These are phyloP conservation scores for Chondrilla cf. caribensis DNA, from an alignment of 37 sponge, comb jelly and placozoan genomes.

Conservation along the genomic window DNA sequence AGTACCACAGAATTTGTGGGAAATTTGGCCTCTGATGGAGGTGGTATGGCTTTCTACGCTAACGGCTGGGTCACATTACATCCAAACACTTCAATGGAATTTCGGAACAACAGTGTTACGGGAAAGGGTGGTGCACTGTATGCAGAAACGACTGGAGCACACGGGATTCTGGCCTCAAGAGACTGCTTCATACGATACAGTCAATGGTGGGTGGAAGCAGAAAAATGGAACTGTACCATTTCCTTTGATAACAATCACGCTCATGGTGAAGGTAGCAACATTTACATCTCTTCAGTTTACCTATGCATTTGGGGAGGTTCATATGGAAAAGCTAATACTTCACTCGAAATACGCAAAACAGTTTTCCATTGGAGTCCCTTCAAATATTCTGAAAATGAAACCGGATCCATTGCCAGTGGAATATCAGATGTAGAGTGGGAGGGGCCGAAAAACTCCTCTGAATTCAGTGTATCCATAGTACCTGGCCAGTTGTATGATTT, in stretches of 20 bases:
- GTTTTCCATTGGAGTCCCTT: background rate
- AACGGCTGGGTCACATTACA: background rate
- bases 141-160: background rate
- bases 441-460: too few species aligned
- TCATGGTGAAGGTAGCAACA: background rate
- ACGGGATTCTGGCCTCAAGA: background rate
- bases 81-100: background rate
- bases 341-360: background rate
- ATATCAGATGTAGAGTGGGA: too few species aligned
- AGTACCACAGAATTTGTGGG: background rate
- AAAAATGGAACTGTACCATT: background rate
- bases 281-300: background rate
- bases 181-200: background rate
- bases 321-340: background rate
- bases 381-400: too few species aligned
- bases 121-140: slow-evolving; percentile 7
- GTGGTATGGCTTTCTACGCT: background rate
- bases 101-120: background rate
- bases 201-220: background rate
- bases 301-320: slow-evolving; percentile 11
- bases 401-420: too few species aligned
- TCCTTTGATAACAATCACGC: background rate
- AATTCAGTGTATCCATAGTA: too few species aligned
- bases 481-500: too few species aligned
- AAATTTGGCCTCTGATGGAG: background rate